Evolutionary conservation across 2,888 invertebrate species (phyloP), one percentile per base, ranked within the genome.

Genomic region (Tenthredo scrophulariae): DNA sequence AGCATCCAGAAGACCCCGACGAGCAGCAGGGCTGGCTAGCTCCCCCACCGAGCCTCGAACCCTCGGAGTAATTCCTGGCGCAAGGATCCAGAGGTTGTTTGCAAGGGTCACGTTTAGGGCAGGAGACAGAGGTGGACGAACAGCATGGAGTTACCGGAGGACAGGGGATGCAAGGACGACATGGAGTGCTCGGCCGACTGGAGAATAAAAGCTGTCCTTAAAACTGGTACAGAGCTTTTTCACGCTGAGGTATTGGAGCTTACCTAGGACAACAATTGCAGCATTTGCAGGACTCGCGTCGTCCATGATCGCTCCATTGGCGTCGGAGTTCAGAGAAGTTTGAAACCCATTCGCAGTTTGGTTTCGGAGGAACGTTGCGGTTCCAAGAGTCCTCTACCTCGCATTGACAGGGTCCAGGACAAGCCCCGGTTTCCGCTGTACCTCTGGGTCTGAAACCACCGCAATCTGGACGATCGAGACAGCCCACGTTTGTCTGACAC

Each of bases 331-430:
- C 90, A 46, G 87, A 87, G 58, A 92, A 92, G 54, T 91, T 92
- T n/a, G 84, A 88, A 5, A 90, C 70, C 92, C 92, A 92, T 58
- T 88, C 89, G 85, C 90, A 89, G 79, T 91, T 89, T 18, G 92
- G 91, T 74, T 89, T 91, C 4, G 92, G 92, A 9, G 92, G 92
- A 5, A 86, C 87, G 80, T 88, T 90, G 13, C 87, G 87, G 80
- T 92, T 92, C 92, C 92, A 92, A 0, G 89, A 87, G n/a, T 92
- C 90, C 86, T 92, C 92, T 67, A 91, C 91, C 7, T 85, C 87
- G 72, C 92, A 92, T 62, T 90, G 91, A 84, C 92, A 92, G 4
- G 88, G 86, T 5, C 90, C 89, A 1, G 90, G 89, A 86, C 90
- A 90, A 9, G 89, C 87, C 18, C 87, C 90, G 37, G 89, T 89